phyloP scores from a whole-genome alignment of 2,113 vertebrate species.

The Cathartes aura region DNA sequence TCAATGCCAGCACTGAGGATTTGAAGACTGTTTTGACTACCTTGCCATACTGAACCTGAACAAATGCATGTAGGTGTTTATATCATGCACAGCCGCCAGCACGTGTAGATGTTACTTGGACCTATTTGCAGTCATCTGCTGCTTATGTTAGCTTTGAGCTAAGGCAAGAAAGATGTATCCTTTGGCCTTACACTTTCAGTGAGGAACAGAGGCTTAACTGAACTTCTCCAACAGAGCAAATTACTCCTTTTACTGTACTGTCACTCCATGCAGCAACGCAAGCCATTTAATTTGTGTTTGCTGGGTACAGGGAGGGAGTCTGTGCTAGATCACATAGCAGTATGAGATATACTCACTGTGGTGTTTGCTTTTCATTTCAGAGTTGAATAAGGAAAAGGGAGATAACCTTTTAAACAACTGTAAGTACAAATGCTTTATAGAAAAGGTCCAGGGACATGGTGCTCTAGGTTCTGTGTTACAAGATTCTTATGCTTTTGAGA shows the following conservation, averaged over 20 bases:
- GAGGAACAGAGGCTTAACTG: background rate
- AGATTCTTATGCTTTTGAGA: background rate
- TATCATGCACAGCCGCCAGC: background rate
- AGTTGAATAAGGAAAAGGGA: conserved; percentile 62
- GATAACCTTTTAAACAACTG: conserved; percentile 75
- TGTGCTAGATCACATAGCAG: background rate
- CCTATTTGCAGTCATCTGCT: background rate
- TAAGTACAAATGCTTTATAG: conserved; percentile 57
- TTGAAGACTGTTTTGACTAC: background rate
- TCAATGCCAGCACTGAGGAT: background rate
- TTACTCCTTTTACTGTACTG: background rate
- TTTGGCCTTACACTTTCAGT: background rate
- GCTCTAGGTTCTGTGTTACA: background rate
- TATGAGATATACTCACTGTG: background rate
- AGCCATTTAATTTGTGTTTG: background rate
- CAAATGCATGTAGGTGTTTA: background rate
- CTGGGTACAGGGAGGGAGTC: background rate
- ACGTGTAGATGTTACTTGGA: background rate
- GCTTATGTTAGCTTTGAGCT: background rate
- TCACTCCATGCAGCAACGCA: background rate
- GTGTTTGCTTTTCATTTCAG: conserved; percentile 62
- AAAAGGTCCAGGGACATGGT: background rate
- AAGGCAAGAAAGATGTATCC: background rate
- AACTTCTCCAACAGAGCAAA: background rate
- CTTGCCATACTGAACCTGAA: background rate